phyloP scores from a whole-genome alignment of 2,113 vertebrate species.

The Vulpes lagopus region DNA sequence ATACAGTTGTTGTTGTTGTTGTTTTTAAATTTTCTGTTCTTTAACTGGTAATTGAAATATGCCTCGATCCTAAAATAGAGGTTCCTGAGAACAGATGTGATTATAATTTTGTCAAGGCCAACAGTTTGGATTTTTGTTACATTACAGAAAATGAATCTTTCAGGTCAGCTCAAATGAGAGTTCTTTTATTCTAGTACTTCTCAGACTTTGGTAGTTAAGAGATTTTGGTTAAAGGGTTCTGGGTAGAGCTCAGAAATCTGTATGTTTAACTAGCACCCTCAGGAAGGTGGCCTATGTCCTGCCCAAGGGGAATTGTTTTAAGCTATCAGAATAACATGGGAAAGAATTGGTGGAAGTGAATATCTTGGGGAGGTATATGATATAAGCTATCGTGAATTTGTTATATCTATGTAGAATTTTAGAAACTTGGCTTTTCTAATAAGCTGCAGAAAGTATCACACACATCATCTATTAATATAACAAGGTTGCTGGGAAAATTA shows the following conservation, averaged over 20 bases:
- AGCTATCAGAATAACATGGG: neutral
- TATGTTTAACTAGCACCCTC: neutral
- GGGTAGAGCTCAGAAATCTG: neutral
- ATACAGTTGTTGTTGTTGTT: conserved; percentile 64
- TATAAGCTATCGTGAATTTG: neutral
- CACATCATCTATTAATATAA: neutral
- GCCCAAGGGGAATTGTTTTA: neutral
- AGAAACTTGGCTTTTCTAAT: neutral
- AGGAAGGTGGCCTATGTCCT: neutral
- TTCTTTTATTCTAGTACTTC: neutral
- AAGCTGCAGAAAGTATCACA: neutral
- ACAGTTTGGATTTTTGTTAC: conserved; percentile 71
- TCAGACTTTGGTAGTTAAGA: neutral
- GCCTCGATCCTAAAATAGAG: conserved; percentile 77
- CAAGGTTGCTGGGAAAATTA: neutral
- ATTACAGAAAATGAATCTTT: conserved; percentile 53
- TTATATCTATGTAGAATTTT: conserved; percentile 3
- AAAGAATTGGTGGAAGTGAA: neutral
- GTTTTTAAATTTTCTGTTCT: conserved; percentile 58
- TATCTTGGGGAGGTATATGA: neutral
- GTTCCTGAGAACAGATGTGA: conserved; percentile 63
- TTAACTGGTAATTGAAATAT: conserved; percentile 57
- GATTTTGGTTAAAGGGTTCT: conserved; percentile 22
- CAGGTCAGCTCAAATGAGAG: conserved; percentile 32
- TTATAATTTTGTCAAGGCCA: conserved; percentile 75